phyloP scores from a whole-genome alignment of 1,140 invertebrate genomes.

The Mamestra configurata region DNA sequence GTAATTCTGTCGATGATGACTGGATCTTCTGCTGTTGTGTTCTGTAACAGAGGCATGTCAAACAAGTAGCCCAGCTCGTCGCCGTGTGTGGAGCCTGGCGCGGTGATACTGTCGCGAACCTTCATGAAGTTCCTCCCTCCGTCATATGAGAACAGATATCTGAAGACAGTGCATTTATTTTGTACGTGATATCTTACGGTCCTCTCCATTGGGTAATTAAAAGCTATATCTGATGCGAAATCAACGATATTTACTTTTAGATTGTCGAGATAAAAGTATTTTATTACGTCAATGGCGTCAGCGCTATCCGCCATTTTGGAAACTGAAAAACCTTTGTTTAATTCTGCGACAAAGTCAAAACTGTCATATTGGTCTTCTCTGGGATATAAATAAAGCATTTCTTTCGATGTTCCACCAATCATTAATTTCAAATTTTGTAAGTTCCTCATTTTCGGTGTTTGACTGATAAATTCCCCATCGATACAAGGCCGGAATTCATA shows the following conservation, averaged over 20 bases:
- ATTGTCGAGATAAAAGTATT: not conserved
- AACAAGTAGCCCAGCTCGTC: conserved; percentile 16
- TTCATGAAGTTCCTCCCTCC: conserved; percentile 2
- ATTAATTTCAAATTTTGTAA: conserved; percentile 21
- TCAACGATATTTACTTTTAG: not conserved
- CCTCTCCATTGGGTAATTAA: not conserved
- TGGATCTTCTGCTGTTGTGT: not conserved
- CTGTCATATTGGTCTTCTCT: not conserved
- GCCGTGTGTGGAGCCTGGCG: not conserved
- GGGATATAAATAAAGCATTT: conserved; percentile 2
- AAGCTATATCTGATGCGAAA: conserved; percentile 1
- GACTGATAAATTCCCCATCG: not conserved
- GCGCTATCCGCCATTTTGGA: not conserved
- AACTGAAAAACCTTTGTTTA: not conserved
- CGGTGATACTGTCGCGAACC: not conserved
- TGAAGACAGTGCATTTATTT: not conserved
- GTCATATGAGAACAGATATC: conserved; percentile 4
- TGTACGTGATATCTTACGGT: not conserved
- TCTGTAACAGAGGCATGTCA: not conserved
- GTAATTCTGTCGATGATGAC: not conserved
- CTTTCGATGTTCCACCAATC: not conserved
- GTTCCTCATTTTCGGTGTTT: conserved; percentile 10
- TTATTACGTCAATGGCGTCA: not conserved
- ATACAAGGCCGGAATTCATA: conserved; percentile 1
- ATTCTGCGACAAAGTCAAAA: not conserved